Evolutionary conservation across 2,888 invertebrate genomes (phyloP), one percentile per base, ranked within the genome.

Genomic region (Mythimna loreyi): DNA sequence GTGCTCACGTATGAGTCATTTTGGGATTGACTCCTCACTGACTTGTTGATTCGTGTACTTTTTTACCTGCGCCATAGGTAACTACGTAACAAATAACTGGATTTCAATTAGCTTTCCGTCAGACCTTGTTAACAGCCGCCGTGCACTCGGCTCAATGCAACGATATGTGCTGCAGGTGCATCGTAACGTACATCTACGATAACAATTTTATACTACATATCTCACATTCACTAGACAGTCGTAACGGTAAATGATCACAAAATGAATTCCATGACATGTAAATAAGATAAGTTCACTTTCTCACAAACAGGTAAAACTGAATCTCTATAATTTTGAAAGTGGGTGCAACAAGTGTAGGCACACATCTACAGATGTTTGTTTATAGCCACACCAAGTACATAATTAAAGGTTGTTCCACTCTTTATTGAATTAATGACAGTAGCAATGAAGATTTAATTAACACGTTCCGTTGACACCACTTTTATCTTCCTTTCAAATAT

Each of bases 1-100:
- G 87, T 90, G 87, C 90, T 89, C 89, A 90, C 85, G 87, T 87
- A 94, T 95, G 95, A 95, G 87, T 95, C 95, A 96, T 94, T 94
- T 94, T 92, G 83, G 89, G 91, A 83, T 84, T 86, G 91, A 90
- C 86, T 93, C 87, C 80, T 89, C 84, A 75, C 73, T 61, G 80
- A 87, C 84, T 89, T 90, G 89, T 87, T 84, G 83, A 86, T 82
- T 87, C 89, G 66, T 81, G 84, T 80, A 85, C 83, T 88, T 90
- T 82, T 91, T 91, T 90, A 91, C 91, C 90, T 92, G 90, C 84
- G 81, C 86, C 84, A 83, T 88, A 85, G 82, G 83, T 86, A 89
- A 86, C 83, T 72, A 88, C 88, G 90, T 89, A 90, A 88, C 82
- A 87, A 87, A 86, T 90, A 90, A 90, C 90, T 87, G 86, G 87